Evolutionary conservation across 2,797 vertebrate genomes (phyloP), one percentile per base, ranked within the genome.

Genomic region (Platyrinchus mystaceus): DNA sequence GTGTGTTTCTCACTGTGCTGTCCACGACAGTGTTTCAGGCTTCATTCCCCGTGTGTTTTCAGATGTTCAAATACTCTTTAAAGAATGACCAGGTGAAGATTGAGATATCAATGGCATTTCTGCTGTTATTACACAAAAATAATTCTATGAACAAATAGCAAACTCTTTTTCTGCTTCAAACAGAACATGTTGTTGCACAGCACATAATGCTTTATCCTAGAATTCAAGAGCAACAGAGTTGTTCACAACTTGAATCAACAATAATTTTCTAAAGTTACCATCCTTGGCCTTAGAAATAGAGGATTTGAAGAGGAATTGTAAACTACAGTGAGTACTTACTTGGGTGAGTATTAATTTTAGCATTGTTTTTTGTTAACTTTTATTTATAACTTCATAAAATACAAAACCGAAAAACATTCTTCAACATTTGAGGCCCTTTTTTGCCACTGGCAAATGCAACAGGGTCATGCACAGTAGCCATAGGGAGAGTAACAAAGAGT

Each of bases 181-280:
- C 10, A 30, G 24, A 1, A 2, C 2, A 11, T 32, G 13, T 11
- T 63, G 11, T 39, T 53, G 41, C 55, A 59, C 3, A n/a, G 60
- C 82, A 97, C 71, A n/a, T 98, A 97, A 26, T 99, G 98, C 68
- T 99, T 99, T 79, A 95, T 98, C 83, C 97, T 99, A 7, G 98
- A 84, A 98, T 3, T 98, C 98, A 7, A 98, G 98, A 36, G 98
- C 98, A 95, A 98, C 23, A 97, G 56, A 97, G 55, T 43, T 99
- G 58, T 94, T 99, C 27, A 97, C 89, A 96, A 99, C 44, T 86
- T 99, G 75, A 89, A 96, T 52, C 94, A 97, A 50, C 97, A 97
- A 55, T 75, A 97, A 36, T 98, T 99, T 97, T 98, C 97, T 78
- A 98, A 95, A 95, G 96, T 99, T 66, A 99, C 98, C 0, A 87